Base-by-base conservation (phyloP, 2,888 invertebrate genomes). In the Clistopyga incitator region DNA sequence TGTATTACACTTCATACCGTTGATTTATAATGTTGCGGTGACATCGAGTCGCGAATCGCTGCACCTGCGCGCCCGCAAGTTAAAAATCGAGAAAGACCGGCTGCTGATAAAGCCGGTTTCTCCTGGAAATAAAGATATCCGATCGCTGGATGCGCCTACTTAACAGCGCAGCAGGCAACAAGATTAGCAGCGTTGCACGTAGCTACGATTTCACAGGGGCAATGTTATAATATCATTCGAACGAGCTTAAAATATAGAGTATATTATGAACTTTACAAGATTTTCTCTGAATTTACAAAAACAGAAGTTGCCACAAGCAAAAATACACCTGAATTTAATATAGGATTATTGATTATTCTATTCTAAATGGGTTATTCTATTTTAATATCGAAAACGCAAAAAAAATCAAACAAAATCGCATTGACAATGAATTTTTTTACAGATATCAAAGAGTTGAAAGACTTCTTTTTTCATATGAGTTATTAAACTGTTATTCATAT, bases 21-120 rank as follows among this genome's bases (percentile, higher is more conserved):
- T 20, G 18, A 23, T 23, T 56, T 2, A 61, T n/a, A 8, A 61
- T 61, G 34, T 34, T 59, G 59, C 29, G 6, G n/a, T 34, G 38
- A 42, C n/a, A 38, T 64, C n/a, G 38, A 42, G 8, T 6, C 10
- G 34, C 38, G n/a, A 18, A 38, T 10, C 10, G 61, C 8, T 20
- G 64, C 18, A 42, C 42, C 11, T 38, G 13, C 8, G 64, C 11
- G 45, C 54, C 6, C 42, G 11, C 20, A 56, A 56, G 10, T 13
- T 10, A 10, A 56, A 56, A 56, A 72, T 23, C 11, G 25, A 25
- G n/a, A 29, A 18, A 18, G 10, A 72, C 72, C 59, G 23, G 59
- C 45, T 11, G 72, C 6, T 10, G 72, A 18, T 72, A 72, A 42
- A n/a, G 45, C n/a, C 45, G 72, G 25, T 72, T 72, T 59, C 72